phyloP scores from a whole-genome alignment of 2,888 invertebrate species.

The Leptura quadrifasciata region DNA sequence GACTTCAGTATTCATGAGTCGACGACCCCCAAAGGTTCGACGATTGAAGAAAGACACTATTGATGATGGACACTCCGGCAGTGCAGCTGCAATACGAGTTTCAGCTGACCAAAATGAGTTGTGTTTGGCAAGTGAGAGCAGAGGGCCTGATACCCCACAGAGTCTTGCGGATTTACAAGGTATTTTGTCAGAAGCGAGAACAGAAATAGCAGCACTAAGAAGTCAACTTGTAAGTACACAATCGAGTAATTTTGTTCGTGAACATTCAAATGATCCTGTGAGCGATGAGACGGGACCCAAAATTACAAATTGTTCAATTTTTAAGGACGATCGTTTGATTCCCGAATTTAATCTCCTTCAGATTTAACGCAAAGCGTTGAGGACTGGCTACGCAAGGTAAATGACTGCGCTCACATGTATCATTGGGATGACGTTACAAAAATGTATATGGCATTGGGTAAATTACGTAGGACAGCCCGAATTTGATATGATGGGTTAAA shows the following conservation, averaged over 20 bases:
- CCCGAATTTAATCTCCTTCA: conserved; percentile 21
- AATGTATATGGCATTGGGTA: conserved; percentile 27
- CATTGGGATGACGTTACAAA: conserved; percentile 27
- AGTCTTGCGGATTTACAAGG: conserved; percentile 12
- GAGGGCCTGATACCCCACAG: conserved; percentile 22
- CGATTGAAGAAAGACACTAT: neutral
- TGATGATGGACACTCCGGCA: neutral
- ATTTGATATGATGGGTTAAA: conserved; percentile 34
- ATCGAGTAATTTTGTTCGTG: conserved; percentile 3
- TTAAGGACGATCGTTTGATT: conserved; percentile 29
- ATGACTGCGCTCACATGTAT: conserved; percentile 30
- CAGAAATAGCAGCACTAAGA: conserved; percentile 19
- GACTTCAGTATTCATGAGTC: neutral
- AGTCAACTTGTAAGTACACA: conserved; percentile 32
- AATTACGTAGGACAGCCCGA: conserved; percentile 21
- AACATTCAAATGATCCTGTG: neutral
- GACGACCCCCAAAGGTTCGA: conserved; percentile 6
- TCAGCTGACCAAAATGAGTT: conserved; percentile 21
- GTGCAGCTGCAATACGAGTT: neutral
- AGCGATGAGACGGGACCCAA: neutral
- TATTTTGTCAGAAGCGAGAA: conserved; percentile 18
- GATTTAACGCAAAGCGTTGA: conserved; percentile 24
- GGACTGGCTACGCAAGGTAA: conserved; percentile 21
- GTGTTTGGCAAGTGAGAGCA: conserved; percentile 23
- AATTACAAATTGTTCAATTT: conserved; percentile 20